Evolutionary conservation across 2,113 vertebrate genomes (phyloP), one percentile per base, ranked within the genome.

Genomic region (Synodontis membranacea): DNA sequence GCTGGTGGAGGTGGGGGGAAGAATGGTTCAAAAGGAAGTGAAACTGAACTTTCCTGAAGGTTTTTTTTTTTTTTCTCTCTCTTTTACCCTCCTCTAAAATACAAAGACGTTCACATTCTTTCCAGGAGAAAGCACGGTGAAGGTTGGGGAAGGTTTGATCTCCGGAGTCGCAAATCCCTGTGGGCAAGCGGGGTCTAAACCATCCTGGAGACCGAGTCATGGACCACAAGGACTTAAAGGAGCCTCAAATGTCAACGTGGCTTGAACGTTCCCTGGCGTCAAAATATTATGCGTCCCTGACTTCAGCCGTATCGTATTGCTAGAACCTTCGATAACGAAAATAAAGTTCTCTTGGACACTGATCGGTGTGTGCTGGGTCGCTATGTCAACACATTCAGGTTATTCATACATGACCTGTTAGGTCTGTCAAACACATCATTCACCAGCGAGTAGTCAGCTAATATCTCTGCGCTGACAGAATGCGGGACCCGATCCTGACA

Each of bases 51-150:
- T 64, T 79, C 86, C 90, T 93, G 93, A 93, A 94, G 88, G 23
- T 19, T 1, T 50, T 93, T 91, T 91, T 94, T 93, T 92, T 92
- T 28, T 62, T 54, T 90, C 88, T 10, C 50, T 70, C 84, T 82
- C 91, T 81, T 86, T 76, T 68, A 39, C 23, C 62, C 42, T 52
- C 42, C 56, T 56, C 42, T 46, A 58, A 90, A 92, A 93, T 89
- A 89, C 90, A 92, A 79, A 92, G 89, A 92, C 76, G 91, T 92
- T 83, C 90, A 92, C 91, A 93, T 95, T 94, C 93, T 94, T 94
- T 95, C 94, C 93, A 89, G 87, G 82, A 78, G 88, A 88, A 93
- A 88, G 89, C 86, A 81, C 91, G 82, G 87, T 88, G 87, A 91
- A 84, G 92, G 93, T 92, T 90, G 46, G 8, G n/a, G n/a, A n/a